Conservation (phyloP, 1,140 invertebrate genomes). For the Tenebrio molitor region DNA sequence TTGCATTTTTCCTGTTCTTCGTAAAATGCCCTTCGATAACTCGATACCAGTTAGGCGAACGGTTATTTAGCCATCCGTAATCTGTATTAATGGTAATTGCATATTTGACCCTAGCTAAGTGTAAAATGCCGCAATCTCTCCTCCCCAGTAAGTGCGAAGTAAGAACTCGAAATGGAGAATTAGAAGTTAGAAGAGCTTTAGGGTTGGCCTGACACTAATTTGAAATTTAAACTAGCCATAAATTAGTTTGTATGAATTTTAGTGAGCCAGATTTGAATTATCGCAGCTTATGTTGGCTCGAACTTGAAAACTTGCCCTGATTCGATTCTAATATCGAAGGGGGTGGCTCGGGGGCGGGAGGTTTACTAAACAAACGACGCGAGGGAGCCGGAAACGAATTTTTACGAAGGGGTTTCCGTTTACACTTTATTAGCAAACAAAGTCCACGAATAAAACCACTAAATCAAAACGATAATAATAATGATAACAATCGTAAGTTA, state of each 20-base stretch:
- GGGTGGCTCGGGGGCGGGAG: too few relatives aligned
- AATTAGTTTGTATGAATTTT: slow-evolving; percentile 64
- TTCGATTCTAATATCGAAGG: background rate
- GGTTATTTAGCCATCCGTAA: slow-evolving; percentile 49
- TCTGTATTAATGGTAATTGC: slow-evolving; percentile 59
- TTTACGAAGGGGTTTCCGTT: too few relatives aligned
- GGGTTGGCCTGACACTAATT: slow-evolving; percentile 62
- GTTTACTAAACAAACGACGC: too few relatives aligned
- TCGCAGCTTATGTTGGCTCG: slow-evolving; percentile 42
- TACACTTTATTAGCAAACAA: too few relatives aligned
- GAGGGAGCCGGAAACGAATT: too few relatives aligned
- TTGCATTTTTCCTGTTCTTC: slow-evolving; percentile 2
- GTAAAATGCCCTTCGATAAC: slow-evolving; percentile 1
- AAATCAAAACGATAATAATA: too few relatives aligned
- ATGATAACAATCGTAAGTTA: too few relatives aligned
- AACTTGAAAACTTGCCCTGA: slow-evolving; percentile 31
- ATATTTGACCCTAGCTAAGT: slow-evolving; percentile 55
- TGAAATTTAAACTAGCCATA: slow-evolving; percentile 64
- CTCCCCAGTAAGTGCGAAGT: slow-evolving; percentile 54
- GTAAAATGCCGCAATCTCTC: slow-evolving; percentile 57
- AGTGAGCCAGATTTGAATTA: slow-evolving; percentile 58
- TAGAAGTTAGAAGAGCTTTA: slow-evolving; percentile 56
- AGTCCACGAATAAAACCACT: too few relatives aligned
- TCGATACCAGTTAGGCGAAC: background rate
- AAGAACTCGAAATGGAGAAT: slow-evolving; percentile 61